Evolutionary conservation across 1,140 invertebrate genomes (phyloP).

Genomic region (Ridgeia piscesae): DNA sequence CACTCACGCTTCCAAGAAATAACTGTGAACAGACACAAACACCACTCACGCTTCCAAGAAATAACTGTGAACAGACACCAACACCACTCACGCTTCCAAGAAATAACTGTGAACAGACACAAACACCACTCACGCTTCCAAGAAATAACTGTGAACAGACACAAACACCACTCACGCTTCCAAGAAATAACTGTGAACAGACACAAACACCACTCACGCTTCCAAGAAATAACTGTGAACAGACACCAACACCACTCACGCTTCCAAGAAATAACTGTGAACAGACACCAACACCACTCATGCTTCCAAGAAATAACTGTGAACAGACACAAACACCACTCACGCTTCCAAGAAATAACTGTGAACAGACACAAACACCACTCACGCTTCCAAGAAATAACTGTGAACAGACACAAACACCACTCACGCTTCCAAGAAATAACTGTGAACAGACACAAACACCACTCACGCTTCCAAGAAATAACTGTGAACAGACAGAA

Average conservation of each 20-base stretch:
- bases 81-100: background rate
- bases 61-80: background rate
- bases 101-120: background rate
- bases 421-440: no score
- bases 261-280: conserved; percentile 36
- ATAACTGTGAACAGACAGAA: conserved; percentile 30
- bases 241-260: background rate
- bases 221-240: conserved; percentile 30
- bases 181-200: background rate
- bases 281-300: background rate
- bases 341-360: no score
- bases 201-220: background rate
- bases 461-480: no score
- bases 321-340: conserved; percentile 16
- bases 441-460: conserved; percentile 28
- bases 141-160: background rate
- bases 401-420: conserved; percentile 25
- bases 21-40: background rate
- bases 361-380: conserved; percentile 15
- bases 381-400: no score
- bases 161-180: background rate
- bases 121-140: background rate
- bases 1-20: background rate
- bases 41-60: background rate
- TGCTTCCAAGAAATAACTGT: no score